A percentile compares a stretch with the other conserved stretches of the same genome.
Conservation (phyloP, 2,888 invertebrate species). For the Blastobasis lacticolella region DNA sequence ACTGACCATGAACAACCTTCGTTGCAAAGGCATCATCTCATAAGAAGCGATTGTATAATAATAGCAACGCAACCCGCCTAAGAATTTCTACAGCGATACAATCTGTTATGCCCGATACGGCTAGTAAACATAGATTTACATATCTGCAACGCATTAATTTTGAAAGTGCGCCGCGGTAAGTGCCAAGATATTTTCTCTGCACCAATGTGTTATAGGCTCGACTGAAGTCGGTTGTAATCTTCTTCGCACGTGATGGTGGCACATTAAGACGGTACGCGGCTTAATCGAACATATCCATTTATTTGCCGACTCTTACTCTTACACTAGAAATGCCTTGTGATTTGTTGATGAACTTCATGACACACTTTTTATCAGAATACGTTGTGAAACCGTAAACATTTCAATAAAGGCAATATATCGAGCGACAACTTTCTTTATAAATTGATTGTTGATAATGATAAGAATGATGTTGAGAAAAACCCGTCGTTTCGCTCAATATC, state of each 20-base stretch:
- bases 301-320: too few species aligned
- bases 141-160: constrained; percentile 10
- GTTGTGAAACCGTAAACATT: too few species aligned
- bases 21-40: not conserved
- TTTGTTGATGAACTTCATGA: too few species aligned
- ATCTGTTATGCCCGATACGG: constrained; percentile 6
- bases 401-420: too few species aligned
- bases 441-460: too few species aligned
- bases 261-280: too few species aligned
- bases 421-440: too few species aligned
- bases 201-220: constrained; percentile 23
- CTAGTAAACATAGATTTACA: constrained; percentile 2
- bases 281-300: too few species aligned
- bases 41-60: constrained; percentile 7
- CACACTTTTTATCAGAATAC: too few species aligned
- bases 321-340: too few species aligned
- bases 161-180: constrained; percentile 12
- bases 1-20: not conserved
- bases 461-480: too few species aligned
- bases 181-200: constrained; percentile 23
- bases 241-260: constrained; percentile 23
- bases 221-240: constrained; percentile 23
- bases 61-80: constrained; percentile 3
- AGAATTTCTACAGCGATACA: constrained; percentile 6
- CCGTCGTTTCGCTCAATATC: too few species aligned